phyloP scores from a whole-genome alignment of 1,140 invertebrate species.

The Cherax quadricarinatus region DNA sequence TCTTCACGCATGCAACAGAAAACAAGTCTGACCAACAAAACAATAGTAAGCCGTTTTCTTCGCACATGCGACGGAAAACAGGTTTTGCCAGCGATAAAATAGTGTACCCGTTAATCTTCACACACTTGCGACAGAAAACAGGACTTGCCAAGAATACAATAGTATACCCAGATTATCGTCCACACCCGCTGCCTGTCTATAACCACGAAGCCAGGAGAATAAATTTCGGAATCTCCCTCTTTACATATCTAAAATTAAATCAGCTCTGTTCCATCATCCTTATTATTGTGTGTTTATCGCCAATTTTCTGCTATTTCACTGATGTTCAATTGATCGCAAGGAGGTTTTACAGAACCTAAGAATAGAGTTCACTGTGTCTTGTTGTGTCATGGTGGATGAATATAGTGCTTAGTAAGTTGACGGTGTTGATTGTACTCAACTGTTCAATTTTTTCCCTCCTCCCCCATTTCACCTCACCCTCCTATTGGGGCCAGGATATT shows the following conservation, averaged over 20 bases:
- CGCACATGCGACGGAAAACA: background rate
- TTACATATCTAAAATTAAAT: conserved; percentile 51
- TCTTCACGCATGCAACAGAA: too few species aligned
- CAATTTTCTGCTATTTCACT: conserved; percentile 10
- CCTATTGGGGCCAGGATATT: too few species aligned
- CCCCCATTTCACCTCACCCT: background rate
- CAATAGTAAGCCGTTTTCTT: too few species aligned
- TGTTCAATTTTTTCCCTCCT: background rate
- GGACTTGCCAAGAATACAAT: background rate
- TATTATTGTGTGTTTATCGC: background rate
- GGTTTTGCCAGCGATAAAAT: too few species aligned
- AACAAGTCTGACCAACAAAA: too few species aligned
- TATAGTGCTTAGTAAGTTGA: background rate
- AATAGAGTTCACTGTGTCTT: background rate
- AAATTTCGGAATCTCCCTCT: background rate
- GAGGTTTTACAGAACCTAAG: background rate
- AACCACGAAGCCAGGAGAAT: background rate
- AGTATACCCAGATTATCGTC: background rate
- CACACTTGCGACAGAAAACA: background rate
- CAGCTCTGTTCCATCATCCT: background rate
- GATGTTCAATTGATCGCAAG: conserved; percentile 31
- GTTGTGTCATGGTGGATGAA: conserved; percentile 1
- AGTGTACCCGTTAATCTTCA: background rate
- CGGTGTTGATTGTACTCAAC: background rate
- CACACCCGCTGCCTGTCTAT: background rate